Evolutionary conservation across 2,113 vertebrate species (phyloP), one percentile per base, ranked within the genome.

Genomic region (Mobula birostris): DNA sequence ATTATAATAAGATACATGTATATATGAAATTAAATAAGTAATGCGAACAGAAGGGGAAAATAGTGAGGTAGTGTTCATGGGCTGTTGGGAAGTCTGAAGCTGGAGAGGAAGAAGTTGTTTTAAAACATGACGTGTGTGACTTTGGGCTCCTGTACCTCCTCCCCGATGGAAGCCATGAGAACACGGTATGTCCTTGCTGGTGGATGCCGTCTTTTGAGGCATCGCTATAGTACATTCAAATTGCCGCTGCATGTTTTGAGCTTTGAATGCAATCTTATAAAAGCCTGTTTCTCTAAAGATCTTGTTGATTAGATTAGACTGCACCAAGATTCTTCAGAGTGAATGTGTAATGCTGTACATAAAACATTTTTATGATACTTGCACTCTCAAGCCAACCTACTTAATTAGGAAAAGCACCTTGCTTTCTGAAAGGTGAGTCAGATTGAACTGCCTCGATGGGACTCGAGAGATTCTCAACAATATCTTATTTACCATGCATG

Each of bases 401-500:
- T 88, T 19, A 0, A 90, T 68, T 90, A 90, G 17, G 32, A 61
- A 90, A n/a, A 7, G 29, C 61, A 32, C 85, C 14, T 90, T 66
- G 85, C 63, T 32, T 90, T 90, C n/a, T 66, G 61, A 61, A 90
- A 66, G 58, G 83, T 88, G 83, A 88, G 58, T 88, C 83, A 88
- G 61, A 63, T n/a, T 12, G n/a, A 90, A 90, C 85, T 66, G 29
- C 63, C 68, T 68, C 29, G 29, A 90, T 66, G 63, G 32, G 32
- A 90, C 63, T 32, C 66, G 12, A 29, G 17, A 66, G n/a, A 32
- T 36, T 90, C 61, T 63, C 63, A 29, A 12, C 66, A 14, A 61
- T 87, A 90, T 90, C 85, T 90, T 27, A 14, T 32, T 61, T 11
- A 87, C 58, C 24, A 58, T 63, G 27, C 6, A 7, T 32, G 14